A percentile compares a stretch with the other conserved stretches of the same genome.
Evolutionary conservation across 2,113 vertebrate genomes (phyloP).

Genomic region (Sprattus sprattus): DNA sequence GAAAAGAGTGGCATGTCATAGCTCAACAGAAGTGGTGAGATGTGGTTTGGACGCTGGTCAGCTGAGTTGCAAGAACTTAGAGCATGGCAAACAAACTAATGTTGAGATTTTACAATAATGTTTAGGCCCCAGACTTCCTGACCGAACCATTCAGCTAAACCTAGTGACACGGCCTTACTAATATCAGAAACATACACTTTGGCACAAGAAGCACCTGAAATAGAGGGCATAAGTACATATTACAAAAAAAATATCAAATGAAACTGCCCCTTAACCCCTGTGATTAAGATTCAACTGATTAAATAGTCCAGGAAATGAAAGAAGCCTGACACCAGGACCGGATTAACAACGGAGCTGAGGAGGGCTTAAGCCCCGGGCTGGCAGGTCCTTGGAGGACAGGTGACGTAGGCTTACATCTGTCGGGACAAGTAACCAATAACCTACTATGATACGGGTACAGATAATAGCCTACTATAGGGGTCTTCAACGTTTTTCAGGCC

Average conservation of each 20-base stretch:
- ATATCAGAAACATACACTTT: background rate
- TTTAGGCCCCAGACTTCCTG: background rate
- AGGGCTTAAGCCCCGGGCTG: too few relatives aligned
- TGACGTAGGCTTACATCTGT: too few relatives aligned
- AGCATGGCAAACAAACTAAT: conserved; percentile 26
- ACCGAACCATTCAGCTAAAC: background rate
- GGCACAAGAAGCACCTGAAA: background rate
- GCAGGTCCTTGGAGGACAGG: too few relatives aligned
- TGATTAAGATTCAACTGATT: background rate
- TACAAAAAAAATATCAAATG: background rate
- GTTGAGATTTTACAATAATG: background rate
- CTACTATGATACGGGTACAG: too few relatives aligned
- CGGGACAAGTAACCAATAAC: too few relatives aligned
- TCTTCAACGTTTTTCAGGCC: too few relatives aligned
- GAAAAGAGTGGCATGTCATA: conserved; percentile 24
- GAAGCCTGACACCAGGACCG: background rate
- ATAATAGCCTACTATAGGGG: too few relatives aligned
- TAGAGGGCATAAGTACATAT: background rate
- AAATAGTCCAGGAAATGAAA: background rate
- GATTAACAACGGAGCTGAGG: too few relatives aligned
- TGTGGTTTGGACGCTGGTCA: conserved; percentile 19
- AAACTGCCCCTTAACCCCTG: background rate
- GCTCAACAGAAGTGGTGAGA: background rate
- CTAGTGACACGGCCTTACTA: background rate
- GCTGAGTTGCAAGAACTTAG: conserved; percentile 22